Evolutionary conservation across 2,113 vertebrate species (phyloP), one percentile per base, ranked within the genome.

Genomic region (Cyprinus carpio): DNA sequence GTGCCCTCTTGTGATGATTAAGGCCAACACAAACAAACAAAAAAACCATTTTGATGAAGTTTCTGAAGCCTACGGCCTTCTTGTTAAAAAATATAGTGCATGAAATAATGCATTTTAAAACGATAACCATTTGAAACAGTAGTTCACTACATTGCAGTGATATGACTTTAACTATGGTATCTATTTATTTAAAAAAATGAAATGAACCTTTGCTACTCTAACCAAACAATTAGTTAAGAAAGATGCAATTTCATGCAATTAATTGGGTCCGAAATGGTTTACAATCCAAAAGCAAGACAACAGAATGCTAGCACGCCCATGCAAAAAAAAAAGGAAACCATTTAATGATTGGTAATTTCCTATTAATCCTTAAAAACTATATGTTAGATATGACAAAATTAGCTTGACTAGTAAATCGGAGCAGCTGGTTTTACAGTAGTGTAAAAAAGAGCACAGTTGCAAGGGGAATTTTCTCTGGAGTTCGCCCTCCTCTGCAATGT

Each of bases 401-500:
- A 56, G 10, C 46, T 20, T 25, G 34, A n/a, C 4, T 20, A 37
- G 18, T 40, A 12, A 71, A 71, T 11, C 31, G 23, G 27, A 56
- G 51, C 6, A 13, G 27, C 2, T 37, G 6, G 11, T 23, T 23
- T 23, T 16, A 54, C 8, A 8, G 78, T 29, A 49, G 58, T 10
- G 40, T 64, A 0, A 29, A 51, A 51, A 67, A 67, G 16, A 29
- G 40, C 2, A 81, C 78, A 65, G 78, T 81, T 65, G 34, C 4
- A 40, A 81, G 80, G 80, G 80, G 80, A 81, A 81, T 81, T 81
- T 67, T 81, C 23, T 40, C 56, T n/a, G 23, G 23, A 25, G 46
- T 62, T 23, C 12, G 58, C 76, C 60, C 87, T 81, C 76, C 82
- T 85, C 85, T 69, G 49, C 85, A 87, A 81, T 88, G 81, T 83